Evolutionary conservation across 1,140 invertebrate genomes (phyloP).

Genomic region (Theocolax elegans): DNA sequence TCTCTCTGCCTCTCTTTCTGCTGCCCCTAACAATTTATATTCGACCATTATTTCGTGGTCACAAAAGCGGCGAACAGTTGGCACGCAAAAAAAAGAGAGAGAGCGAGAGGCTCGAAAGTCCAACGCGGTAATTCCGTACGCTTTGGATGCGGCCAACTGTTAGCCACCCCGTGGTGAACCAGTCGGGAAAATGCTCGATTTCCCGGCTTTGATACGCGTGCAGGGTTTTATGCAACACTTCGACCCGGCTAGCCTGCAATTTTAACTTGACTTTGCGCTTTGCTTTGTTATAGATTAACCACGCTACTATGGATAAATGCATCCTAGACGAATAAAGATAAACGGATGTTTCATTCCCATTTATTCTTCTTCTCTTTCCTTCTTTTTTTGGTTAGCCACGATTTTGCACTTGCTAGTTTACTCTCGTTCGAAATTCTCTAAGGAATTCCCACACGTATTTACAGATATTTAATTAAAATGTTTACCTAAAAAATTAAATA

Average conservation of each 20-base stretch:
- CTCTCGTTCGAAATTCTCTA: too few species aligned
- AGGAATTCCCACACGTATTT: too few species aligned
- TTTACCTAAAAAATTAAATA: too few species aligned
- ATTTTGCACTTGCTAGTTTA: too few species aligned
- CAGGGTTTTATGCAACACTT: not conserved
- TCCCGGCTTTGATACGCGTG: constrained; percentile 14
- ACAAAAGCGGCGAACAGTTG: constrained; percentile 27
- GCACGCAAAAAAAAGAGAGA: not conserved
- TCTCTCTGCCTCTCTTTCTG: not conserved
- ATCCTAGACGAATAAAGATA: not conserved
- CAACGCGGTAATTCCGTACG: not conserved
- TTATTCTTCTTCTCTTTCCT: too few species aligned
- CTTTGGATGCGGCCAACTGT: constrained; percentile 8
- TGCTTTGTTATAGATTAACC: not conserved
- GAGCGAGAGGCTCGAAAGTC: not conserved
- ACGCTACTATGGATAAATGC: not conserved
- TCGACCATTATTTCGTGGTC: constrained; percentile 17
- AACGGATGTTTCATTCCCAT: too few species aligned
- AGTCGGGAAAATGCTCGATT: constrained; percentile 13
- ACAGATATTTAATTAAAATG: too few species aligned
- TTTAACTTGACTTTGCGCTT: not conserved
- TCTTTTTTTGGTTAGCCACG: too few species aligned
- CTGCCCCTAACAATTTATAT: constrained; percentile 9
- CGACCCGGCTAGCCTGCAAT: not conserved
- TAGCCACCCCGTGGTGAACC: not conserved